Base-by-base conservation (phyloP, 2,888 invertebrate genomes). In the Tethea ocularis region DNA sequence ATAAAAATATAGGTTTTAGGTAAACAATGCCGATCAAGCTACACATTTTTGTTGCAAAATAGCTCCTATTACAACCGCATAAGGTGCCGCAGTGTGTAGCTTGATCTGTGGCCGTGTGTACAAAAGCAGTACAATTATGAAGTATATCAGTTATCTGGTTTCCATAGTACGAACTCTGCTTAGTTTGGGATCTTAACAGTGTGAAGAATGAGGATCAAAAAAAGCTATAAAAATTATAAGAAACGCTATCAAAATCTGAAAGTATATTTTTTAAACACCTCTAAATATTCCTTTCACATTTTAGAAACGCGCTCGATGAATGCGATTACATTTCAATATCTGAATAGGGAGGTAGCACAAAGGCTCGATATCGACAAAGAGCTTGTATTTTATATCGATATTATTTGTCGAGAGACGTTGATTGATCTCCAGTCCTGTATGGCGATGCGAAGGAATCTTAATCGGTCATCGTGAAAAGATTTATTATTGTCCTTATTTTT, bases 321-420 rank as follows among this genome's bases (percentile, higher is more conserved):
- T 20, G 20, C 20, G 20, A 46, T 46, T 20, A 46, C 17, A 41
- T 46, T 46, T 46, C 46, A 46, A 46, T 46, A 46, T 46, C 46
- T 46, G 46, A 46, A 46, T 20, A 20, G 46, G 20, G 46, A 38
- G n/a, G 38, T 53, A 5, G 4, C 33, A 22, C 17, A 53, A 54
- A 54, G 54, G n/a, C 5, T 54, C 33, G 54, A 54, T 54, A 54
- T 54, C 54, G 54, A 20, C 13, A 54, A 64, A 59, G n/a, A n/a
- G 51, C 63, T 51, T 52, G 17, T 22, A 23, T 54, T 58, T 54
- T 56, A 62, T 56, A 62, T 61, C 55, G 65, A 66, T 64, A 61
- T 57, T 63, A 61, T 67, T 70, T 64, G 60, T 56, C 60, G 33
- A 52, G 67, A 51, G 67, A 73, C 72, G 59, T 71, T 76, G 77